Evolutionary conservation across 1,140 invertebrate genomes (phyloP).

Genomic region (Cataglyphis hispanica): DNA sequence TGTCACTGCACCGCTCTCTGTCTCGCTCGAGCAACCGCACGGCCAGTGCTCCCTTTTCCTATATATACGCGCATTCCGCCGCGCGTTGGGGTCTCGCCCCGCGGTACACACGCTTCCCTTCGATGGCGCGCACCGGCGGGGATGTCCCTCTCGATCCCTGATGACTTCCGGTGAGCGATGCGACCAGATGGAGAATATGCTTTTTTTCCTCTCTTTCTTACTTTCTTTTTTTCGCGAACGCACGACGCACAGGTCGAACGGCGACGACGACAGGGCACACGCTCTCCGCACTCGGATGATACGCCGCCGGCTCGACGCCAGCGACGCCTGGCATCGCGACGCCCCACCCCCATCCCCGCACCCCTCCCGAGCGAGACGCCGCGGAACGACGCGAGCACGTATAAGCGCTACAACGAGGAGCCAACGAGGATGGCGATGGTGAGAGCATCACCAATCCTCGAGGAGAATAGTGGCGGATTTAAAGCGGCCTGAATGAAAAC

Average conservation of each 20-base stretch:
- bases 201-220: too few species aligned
- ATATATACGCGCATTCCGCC: constrained; percentile 58
- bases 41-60: constrained; percentile 61
- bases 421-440: constrained; percentile 8
- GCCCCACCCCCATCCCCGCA: constrained; percentile 68
- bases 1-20: constrained; percentile 61
- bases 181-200: too few species aligned
- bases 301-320: constrained; percentile 75
- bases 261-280: constrained; percentile 42
- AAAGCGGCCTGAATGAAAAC: neutral
- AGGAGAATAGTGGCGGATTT: constrained; percentile 8
- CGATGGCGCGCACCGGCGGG: neutral
- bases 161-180: too few species aligned
- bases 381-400: neutral
- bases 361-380: constrained; percentile 27
- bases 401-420: neutral
- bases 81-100: constrained; percentile 44
- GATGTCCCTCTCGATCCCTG: too few species aligned
- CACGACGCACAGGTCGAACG: constrained; percentile 46
- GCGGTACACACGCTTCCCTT: constrained; percentile 31
- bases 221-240: neutral
- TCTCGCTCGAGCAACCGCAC: constrained; percentile 53
- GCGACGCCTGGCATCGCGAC: constrained; percentile 78
- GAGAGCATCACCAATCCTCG: constrained; percentile 11
- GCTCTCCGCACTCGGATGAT: constrained; percentile 68